Evolutionary conservation across 2,797 vertebrate genomes (phyloP).

Genomic region (Danio choprae): DNA sequence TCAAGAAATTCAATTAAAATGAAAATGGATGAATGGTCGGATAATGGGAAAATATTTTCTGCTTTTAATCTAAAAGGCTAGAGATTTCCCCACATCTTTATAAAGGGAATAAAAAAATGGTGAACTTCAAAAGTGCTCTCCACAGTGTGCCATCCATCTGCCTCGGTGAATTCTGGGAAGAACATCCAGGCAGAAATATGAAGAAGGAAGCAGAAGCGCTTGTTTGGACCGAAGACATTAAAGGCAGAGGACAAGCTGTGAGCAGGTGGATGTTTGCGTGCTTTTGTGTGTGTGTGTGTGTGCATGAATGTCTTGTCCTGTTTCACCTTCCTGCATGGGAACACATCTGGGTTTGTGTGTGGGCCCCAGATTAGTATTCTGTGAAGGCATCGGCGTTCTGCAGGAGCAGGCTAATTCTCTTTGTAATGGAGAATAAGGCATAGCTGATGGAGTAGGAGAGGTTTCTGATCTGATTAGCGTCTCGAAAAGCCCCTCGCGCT

Average conservation of each 20-base stretch:
- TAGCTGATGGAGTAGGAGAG: conserved; percentile 53
- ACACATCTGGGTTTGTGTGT: conserved; percentile 15
- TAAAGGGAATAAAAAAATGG: neutral
- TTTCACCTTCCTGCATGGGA: conserved; percentile 8
- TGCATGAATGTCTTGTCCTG: neutral
- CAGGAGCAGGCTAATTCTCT: conserved; percentile 47
- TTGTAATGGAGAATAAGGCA: conserved; percentile 55
- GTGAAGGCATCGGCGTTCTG: conserved; percentile 47
- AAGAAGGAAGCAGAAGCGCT: conserved; percentile 41
- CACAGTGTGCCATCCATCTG: neutral
- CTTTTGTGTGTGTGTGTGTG: neutral
- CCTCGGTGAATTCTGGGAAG: conserved; percentile 26
- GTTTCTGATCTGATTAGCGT: conserved; percentile 57
- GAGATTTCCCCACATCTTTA: neutral
- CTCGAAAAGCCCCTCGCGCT: conserved; percentile 46
- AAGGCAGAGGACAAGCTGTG: conserved; percentile 44
- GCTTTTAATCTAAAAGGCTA: conserved; percentile 17
- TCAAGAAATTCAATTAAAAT: conserved; percentile 30
- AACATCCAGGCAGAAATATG: neutral
- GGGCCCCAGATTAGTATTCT: conserved; percentile 43
- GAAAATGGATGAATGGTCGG: conserved; percentile 6
- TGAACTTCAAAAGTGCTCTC: conserved; percentile 26
- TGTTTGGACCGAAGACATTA: conserved; percentile 51
- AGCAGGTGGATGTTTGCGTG: conserved; percentile 54
- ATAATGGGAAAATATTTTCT: conserved; percentile 16